These are phyloP conservation scores for Solen grandis DNA, from an alignment of 1,140 invertebrate genomes.

Conservation along the genomic window DNA sequence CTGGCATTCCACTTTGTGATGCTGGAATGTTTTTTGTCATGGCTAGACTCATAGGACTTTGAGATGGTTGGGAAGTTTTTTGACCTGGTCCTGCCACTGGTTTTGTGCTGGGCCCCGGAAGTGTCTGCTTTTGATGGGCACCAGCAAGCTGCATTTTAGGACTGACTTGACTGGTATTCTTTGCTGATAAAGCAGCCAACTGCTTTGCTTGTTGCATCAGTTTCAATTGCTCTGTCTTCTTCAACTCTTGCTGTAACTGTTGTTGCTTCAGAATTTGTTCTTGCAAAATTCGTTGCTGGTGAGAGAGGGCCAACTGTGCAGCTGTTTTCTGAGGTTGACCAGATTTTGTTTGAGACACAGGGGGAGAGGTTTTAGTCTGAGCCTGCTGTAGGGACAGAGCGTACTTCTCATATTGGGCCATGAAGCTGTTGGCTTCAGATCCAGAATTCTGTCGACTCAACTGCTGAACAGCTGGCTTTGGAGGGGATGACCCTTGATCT, in stretches of 20 bases:
- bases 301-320: constrained; percentile 12
- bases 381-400: not conserved
- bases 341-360: not conserved
- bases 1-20: constrained; percentile 10
- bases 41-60: constrained; percentile 46
- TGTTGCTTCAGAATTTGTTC: not conserved
- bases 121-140: not conserved
- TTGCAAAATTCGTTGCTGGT: constrained; percentile 5
- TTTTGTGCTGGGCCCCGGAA: not conserved
- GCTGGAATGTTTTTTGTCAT: constrained; percentile 43
- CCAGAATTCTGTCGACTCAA: constrained; percentile 37
- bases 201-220: not conserved
- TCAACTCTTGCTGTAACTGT: constrained; percentile 11
- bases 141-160: not conserved
- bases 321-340: not conserved
- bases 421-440: constrained; percentile 11
- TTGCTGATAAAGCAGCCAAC: not conserved
- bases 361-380: not conserved
- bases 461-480: constrained; percentile 16
- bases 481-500: constrained; percentile 15
- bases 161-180: not conserved
- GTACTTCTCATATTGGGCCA: constrained; percentile 45
- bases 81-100: not conserved
- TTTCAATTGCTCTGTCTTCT: constrained; percentile 5
- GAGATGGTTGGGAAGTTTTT: not conserved